These are phyloP conservation scores for Aurelia coerulea DNA, from an alignment of 30 jellyfish, hydroid and myxozoan genomes.

Conservation along the genomic window DNA sequence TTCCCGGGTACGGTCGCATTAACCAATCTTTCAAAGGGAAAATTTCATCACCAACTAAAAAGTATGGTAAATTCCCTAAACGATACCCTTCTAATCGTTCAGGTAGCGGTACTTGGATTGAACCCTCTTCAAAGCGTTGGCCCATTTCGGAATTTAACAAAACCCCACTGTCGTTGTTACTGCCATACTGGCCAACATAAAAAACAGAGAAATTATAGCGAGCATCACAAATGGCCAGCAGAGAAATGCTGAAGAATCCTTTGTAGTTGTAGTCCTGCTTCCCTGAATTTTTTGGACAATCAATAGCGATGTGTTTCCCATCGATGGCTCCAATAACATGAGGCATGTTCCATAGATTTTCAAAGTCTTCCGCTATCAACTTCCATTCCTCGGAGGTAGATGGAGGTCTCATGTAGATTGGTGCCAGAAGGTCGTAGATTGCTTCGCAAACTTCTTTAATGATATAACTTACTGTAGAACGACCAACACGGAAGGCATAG, in stretches of 20 bases:
- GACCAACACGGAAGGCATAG: slow-evolving; percentile 58
- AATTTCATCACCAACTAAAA: slow-evolving; percentile 63
- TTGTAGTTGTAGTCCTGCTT: slow-evolving; percentile 39
- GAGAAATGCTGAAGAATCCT: slow-evolving; percentile 47
- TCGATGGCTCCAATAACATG: slow-evolving; percentile 82
- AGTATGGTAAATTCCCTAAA: slow-evolving; percentile 35
- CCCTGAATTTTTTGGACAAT: slow-evolving; percentile 62
- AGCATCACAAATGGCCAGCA: slow-evolving; percentile 81
- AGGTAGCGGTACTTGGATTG: slow-evolving; percentile 16
- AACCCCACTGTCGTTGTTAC: slow-evolving; percentile 65
- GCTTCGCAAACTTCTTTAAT: slow-evolving; percentile 57
- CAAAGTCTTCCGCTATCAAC: slow-evolving; percentile 29
- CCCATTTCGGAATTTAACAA: slow-evolving; percentile 51
- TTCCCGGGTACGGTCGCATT: slow-evolving; percentile 69
- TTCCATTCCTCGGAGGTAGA: slow-evolving; percentile 56
- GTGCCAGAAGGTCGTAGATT: slow-evolving; percentile 27
- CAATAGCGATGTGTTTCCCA: slow-evolving; percentile 78
- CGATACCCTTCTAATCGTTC: slow-evolving; percentile 17
- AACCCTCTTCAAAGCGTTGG: slow-evolving; percentile 47
- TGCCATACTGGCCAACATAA: slow-evolving; percentile 55
- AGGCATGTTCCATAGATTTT: slow-evolving; percentile 65
- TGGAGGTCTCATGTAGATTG: slow-evolving; percentile 55
- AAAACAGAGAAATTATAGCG: slow-evolving; percentile 37
- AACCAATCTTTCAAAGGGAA: slow-evolving; percentile 67
- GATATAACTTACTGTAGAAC: slow-evolving; percentile 54